Evolutionary conservation across 2,888 invertebrate genomes (phyloP), one percentile per base, ranked within the genome.

Genomic region (Ichneumoninae sp.): DNA sequence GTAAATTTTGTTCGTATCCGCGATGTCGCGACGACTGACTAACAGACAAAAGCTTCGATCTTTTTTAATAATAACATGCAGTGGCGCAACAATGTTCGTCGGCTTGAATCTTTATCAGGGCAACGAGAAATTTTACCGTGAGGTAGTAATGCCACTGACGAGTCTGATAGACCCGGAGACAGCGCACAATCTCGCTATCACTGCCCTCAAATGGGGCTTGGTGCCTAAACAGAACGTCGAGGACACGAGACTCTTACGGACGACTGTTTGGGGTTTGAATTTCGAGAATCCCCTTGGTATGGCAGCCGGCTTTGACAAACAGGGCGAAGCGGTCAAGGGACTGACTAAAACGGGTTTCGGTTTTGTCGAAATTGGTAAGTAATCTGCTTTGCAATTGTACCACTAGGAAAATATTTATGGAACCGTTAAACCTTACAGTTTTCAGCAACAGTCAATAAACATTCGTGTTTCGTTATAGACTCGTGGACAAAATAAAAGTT

Each of bases 261-360:
- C 96, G 0, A 95, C 94, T 76, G 94, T 98, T 68, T 96, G 97
- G 93, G 96, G 96, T 30, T 94, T 96, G 85, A 93, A 96, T 16
- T 96, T 99, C 84, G 94, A 95, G 77, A 99, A 98, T 94, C 99
- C 99, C 0, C 94, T 99, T 89, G 99, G 99, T n/a, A 96, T 99
- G 91, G 99, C 99, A 36, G 99, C 99, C 80, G 99, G 99, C 6
- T 99, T 99, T 94, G 99, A 99, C 94, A 99, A 99, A 94, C 96
- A 99, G 94, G 99, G 97, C 6, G 98, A 99, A 94, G 98, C 98
- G 30, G 95, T 99, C 1, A 94, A 96, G 89, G 97, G 98, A 0
- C 94, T 99, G 54, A 95, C 96, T 84, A 96, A 96, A 90, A 94
- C 98, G 80, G 99, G 99, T 0, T 99, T 99, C 94, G 97, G 99